Base-by-base conservation (phyloP, 1,140 invertebrate genomes). In the Venustaconcha ellipsiformis region DNA sequence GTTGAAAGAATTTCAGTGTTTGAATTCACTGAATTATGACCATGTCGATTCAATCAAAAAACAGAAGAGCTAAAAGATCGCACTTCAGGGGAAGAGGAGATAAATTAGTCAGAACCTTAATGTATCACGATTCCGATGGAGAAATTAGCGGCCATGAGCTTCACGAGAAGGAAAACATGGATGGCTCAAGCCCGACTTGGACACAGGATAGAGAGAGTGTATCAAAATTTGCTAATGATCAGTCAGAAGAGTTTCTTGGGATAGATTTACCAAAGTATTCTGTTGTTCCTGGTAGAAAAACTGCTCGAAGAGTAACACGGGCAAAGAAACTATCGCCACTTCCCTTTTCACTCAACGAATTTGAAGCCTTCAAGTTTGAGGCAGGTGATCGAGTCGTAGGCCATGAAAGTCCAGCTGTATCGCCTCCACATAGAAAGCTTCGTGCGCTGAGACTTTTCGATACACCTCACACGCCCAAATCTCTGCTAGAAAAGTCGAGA, bases 381-480 rank as follows among this genome's bases (percentile, higher is more conserved):
- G 71, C 77, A 17, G 79, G 81, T 1, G 80, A 79, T 15, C 69
- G 78, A 17, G 70, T 77, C 5, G 78, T 78, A 58, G 72, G 60
- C 57, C 55, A 65, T 71, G 72, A 77, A 58, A 66, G 74, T 60
- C 79, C 78, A 18, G 57, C 64, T 20, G 66, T 76, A 15, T 85
- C 88, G 69, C 95, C 95, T 18, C 95, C 95, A 8, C 96, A 96
- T 82, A 94, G 95, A 85, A 92, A 94, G 84, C 94, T 96, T 58
- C 91, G 94, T 81, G 94, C 95, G 1, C 89, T 96, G 48, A 92
- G 95, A 70, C 89, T 97, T 1, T 95, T 95, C 86, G 95, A 96
- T 89, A 95, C 94, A 57, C 95, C 95, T 14, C 93, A 94, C 67
- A 96, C 95, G 17, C 95, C 95, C 58, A 96, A 96, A 90, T 95